phyloP scores from a whole-genome alignment of 2,888 invertebrate genomes.

The Troglohyphantes excavatus region DNA sequence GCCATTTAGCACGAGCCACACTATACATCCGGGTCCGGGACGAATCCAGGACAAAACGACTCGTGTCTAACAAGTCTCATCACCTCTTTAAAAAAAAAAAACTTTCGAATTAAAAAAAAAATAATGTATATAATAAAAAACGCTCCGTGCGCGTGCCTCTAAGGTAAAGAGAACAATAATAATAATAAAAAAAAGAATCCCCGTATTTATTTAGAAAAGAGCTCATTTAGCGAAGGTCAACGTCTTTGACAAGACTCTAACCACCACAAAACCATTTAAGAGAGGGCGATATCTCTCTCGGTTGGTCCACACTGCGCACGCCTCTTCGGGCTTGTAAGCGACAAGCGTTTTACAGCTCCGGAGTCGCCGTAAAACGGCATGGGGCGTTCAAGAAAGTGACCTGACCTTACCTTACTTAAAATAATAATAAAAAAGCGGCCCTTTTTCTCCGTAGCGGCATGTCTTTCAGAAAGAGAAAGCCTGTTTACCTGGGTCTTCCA shows the following conservation, averaged over 20 bases:
- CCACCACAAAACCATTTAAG: constrained; percentile 1
- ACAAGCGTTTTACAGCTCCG: constrained; percentile 61
- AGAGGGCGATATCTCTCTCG: constrained; percentile 35
- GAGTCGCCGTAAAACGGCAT: constrained; percentile 63
- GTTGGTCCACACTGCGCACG: constrained; percentile 7
- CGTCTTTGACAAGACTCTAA: constrained; percentile 36
- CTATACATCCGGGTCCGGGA: too few relatives aligned
- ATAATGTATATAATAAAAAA: neutral
- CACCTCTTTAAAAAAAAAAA: too few relatives aligned
- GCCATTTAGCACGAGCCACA: too few relatives aligned
- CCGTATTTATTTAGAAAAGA: constrained; percentile 32
- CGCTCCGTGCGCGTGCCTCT: constrained; percentile 3
- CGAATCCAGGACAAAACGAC: too few relatives aligned
- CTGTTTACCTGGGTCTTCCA: constrained; percentile 69
- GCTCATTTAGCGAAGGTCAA: constrained; percentile 50
- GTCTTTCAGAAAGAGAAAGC: constrained; percentile 30
- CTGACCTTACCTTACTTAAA: constrained; percentile 60
- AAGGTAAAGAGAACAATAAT: constrained; percentile 21
- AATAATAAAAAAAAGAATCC: neutral
- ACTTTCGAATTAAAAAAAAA: too few relatives aligned
- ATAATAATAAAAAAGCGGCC: constrained; percentile 43
- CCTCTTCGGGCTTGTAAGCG: constrained; percentile 62
- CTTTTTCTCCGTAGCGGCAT: constrained; percentile 28
- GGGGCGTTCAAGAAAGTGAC: constrained; percentile 54
- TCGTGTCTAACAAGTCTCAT: too few relatives aligned